Conservation (phyloP, 1,140 invertebrate species). For the Ceratina calcarata region DNA sequence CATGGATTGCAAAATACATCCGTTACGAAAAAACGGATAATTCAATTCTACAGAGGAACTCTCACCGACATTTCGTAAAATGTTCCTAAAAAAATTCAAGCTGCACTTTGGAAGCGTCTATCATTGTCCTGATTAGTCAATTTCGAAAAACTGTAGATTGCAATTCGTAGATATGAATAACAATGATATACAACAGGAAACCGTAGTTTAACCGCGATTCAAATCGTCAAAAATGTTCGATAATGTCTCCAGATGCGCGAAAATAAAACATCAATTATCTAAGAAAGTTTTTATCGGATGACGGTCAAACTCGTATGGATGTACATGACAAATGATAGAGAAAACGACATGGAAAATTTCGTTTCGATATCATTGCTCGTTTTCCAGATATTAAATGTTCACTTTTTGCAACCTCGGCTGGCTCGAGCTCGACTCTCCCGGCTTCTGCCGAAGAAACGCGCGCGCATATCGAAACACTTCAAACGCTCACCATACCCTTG, state of each 20-base stretch:
- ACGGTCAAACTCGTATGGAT: conserved; percentile 18
- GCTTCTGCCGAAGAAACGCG: conserved; percentile 13
- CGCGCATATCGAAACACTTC: conserved; percentile 30
- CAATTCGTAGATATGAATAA: not conserved
- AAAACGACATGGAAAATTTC: conserved; percentile 60
- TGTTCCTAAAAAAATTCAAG: not conserved
- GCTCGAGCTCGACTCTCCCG: conserved; percentile 36
- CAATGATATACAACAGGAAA: not conserved
- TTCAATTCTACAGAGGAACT: not conserved
- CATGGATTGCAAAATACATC: not conserved
- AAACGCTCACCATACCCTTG: not conserved
- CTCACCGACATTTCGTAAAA: not conserved
- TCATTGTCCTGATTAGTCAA: not conserved
- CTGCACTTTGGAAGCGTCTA: not conserved
- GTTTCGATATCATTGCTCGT: conserved; percentile 49
- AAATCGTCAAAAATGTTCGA: not conserved
- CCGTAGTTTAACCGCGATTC: not conserved
- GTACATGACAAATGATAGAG: conserved; percentile 70
- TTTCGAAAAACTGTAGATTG: not conserved
- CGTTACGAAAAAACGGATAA: not conserved
- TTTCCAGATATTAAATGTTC: conserved; percentile 68
- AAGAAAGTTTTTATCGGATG: conserved; percentile 30
- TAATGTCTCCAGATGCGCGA: not conserved
- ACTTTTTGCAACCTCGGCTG: conserved; percentile 70
- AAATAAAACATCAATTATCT: conserved; percentile 44